Percentiles rank a stretch among this genome's conserved stretches.
Conservation (phyloP, 2,797 vertebrate genomes). For the Lophius americanus region DNA sequence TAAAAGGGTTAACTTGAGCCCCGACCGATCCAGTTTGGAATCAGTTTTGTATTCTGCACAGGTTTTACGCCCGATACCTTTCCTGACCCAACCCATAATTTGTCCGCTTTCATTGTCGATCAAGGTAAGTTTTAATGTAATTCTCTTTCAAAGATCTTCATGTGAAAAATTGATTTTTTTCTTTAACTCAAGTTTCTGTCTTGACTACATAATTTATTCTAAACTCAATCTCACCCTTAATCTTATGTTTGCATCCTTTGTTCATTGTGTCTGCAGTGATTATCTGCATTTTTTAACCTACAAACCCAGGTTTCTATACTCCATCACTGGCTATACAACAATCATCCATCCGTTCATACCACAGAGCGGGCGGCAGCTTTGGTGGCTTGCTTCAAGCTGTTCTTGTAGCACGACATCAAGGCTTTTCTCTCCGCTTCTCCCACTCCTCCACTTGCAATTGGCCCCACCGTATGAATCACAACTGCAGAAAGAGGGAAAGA, state of each 20-base stretch:
- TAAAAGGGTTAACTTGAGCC: too few relatives aligned
- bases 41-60: too few relatives aligned
- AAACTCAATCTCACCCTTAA: background rate
- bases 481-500: slow-evolving; percentile 71
- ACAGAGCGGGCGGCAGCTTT: slow-evolving; percentile 80
- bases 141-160: slow-evolving; percentile 26
- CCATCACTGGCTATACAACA: background rate
- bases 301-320: background rate
- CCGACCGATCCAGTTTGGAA: too few relatives aligned
- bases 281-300: background rate
- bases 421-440: slow-evolving; percentile 76
- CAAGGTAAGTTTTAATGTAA: slow-evolving; percentile 26
- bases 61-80: too few relatives aligned
- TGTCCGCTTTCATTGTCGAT: background rate
- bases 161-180: slow-evolving; percentile 12
- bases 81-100: too few relatives aligned
- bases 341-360: slow-evolving; percentile 74
- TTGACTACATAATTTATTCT: too few relatives aligned
- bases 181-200: slow-evolving; percentile 12
- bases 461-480: slow-evolving; percentile 92
- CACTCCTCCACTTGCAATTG: slow-evolving; percentile 83
- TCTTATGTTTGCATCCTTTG: background rate
- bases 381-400: slow-evolving; percentile 80
- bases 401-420: slow-evolving; percentile 86
- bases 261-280: background rate